Evolutionary conservation across 2,797 vertebrate species (phyloP), one percentile per base, ranked within the genome.

Genomic region (Pachyuromys duprasi): DNA sequence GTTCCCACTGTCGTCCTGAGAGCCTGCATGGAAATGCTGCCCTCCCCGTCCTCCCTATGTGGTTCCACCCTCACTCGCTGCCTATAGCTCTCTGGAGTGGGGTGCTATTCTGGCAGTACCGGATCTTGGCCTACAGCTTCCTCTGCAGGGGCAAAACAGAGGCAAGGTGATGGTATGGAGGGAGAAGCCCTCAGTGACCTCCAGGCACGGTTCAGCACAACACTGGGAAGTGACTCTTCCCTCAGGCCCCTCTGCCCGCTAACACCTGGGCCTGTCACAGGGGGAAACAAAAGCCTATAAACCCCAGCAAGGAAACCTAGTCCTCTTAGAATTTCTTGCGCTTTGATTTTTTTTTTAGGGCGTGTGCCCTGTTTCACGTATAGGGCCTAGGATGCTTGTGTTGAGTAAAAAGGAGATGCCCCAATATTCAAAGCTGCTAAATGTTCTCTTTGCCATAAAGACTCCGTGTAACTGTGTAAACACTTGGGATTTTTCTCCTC

Each of bases 371-470:
- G 49, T 96, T 95, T 97, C 93, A 97, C 94, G 96, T 84, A 53
- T 97, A 97, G 98, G 98, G 97, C 97, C 93, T 98, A 96, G 98
- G 97, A 97, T 97, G 98, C 97, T 98, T 97, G 97, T 97, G 98
- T 97, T 98, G 97, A 98, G 97, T 98, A 94, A 93, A 97, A 97
- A 97, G 98, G 98, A 98, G 97, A 97, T 97, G 97, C 97, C 98
- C 98, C 72, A 94, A 39, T 84, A 95, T 97, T 98, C 90, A 89
- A 98, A 98, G 98, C 98, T 98, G 98, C 98, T 99, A 97, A 96
- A 97, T 97, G 98, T 98, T 98, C 98, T 98, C 98, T 98, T 98
- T 98, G 98, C 98, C 98, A 98, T 98, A 98, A 97, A 95, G 98
- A 98, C 91, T 98, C 98, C 63, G 89, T 98, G 98, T 98, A 98